Conservation (phyloP, 1,140 invertebrate genomes). For the Drosophila sucinea region DNA sequence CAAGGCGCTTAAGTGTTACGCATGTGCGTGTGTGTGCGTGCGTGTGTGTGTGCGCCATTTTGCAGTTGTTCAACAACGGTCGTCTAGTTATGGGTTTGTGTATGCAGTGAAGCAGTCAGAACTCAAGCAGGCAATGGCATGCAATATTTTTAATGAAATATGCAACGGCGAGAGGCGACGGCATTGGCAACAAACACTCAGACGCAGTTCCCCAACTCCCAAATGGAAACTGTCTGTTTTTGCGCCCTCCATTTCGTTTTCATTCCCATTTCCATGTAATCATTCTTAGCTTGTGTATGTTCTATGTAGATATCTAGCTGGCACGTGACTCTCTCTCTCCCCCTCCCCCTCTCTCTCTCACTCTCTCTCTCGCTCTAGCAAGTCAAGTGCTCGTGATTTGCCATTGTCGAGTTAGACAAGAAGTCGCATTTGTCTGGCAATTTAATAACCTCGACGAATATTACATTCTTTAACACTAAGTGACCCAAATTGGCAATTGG, state of each 20-base stretch:
- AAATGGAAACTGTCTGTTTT: conserved; percentile 4
- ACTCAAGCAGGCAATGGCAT: conserved; percentile 39
- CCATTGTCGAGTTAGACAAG: conserved; percentile 54
- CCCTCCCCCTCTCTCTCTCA: no score
- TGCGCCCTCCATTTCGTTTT: background rate
- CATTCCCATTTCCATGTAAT: conserved; percentile 47
- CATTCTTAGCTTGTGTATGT: conserved; percentile 29
- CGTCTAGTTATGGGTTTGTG: conserved; percentile 23
- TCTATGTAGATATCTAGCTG: background rate
- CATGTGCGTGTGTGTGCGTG: conserved; percentile 35
- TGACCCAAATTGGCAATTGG: conserved; percentile 68
- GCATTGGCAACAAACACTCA: conserved; percentile 28
- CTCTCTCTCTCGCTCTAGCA: conserved; percentile 16
- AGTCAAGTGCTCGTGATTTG: conserved; percentile 57
- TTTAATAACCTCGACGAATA: conserved; percentile 66
- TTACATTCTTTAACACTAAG: conserved; percentile 70
- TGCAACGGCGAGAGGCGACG: conserved; percentile 52
- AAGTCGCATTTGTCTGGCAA: conserved; percentile 60
- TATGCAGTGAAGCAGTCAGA: conserved; percentile 35
- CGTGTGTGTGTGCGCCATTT: conserved; percentile 56
- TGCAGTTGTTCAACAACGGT: conserved; percentile 41
- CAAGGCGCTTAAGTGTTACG: conserved; percentile 67
- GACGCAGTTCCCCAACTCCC: conserved; percentile 30
- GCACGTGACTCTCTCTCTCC: conserved; percentile 31
- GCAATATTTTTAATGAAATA: conserved; percentile 81